These are phyloP conservation scores for Syngnathoides biaculeatus DNA, from an alignment of 2,113 vertebrate genomes.

Conservation along the genomic window DNA sequence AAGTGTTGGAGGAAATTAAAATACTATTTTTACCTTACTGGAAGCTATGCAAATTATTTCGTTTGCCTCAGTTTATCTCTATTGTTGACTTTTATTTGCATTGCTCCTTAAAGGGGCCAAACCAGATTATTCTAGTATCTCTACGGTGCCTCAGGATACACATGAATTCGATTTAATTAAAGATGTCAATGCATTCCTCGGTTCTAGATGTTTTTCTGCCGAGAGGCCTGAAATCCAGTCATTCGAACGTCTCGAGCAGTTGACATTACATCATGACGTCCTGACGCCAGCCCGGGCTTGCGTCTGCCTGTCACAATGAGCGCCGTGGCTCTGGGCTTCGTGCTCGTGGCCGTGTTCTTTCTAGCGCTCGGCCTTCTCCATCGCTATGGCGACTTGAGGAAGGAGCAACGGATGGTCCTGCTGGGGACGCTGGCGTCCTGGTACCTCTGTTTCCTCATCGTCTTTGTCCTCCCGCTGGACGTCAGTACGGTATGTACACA, in stretches of 20 bases:
- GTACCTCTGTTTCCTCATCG: constrained; percentile 95
- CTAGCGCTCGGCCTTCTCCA: constrained; percentile 87
- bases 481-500: constrained; percentile 85
- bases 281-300: constrained; percentile 7
- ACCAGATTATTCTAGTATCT: too few relatives aligned
- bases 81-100: too few relatives aligned
- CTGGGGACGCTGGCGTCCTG: constrained; percentile 88
- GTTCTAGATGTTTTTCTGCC: too few relatives aligned
- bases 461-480: constrained; percentile 90
- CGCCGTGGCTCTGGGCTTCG: constrained; percentile 78
- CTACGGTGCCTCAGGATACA: too few relatives aligned
- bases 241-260: neutral
- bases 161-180: too few relatives aligned
- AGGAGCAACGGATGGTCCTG: constrained; percentile 88
- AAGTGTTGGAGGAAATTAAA: too few relatives aligned
- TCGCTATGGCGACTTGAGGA: constrained; percentile 87
- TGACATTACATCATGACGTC: constrained; percentile 28
- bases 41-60: too few relatives aligned
- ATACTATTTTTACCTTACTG: too few relatives aligned
- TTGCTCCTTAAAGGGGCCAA: too few relatives aligned
- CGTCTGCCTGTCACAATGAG: constrained; percentile 73
- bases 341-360: constrained; percentile 88
- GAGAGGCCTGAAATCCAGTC: too few relatives aligned
- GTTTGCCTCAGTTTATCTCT: too few relatives aligned
- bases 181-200: too few relatives aligned